Base-by-base conservation (phyloP, 2,113 vertebrate species). In the Lophotis ruficrista region DNA sequence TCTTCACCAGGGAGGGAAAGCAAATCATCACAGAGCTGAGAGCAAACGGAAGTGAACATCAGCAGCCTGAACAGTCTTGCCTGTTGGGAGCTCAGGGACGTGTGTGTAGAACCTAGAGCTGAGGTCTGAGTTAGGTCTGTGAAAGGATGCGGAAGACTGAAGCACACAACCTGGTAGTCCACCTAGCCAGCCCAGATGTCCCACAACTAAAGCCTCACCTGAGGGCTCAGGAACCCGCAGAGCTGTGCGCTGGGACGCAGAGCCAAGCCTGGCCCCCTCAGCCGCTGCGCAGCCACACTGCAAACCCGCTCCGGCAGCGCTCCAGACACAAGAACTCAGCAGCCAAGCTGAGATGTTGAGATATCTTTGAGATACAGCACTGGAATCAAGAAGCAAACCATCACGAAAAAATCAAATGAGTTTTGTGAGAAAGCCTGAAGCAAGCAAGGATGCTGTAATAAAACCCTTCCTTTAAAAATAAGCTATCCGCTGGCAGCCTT, bases 171-270 rank as follows among this genome's bases (percentile, higher is more conserved):
- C 14, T 20, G 22, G 17, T 0, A 78, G 58, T 28, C 60, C 47
- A 14, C 10, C 5, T 24, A 64, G 41, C 23, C 33, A 58, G 13
- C 23, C 51, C 8, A 31, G 6, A 31, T 5, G 2, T 35, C 37
- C 50, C 35, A 27, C 37, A 53, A 6, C 13, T 17, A 31, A 35
- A 64, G 9, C 17, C 43, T n/a, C 21, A 8, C 61, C 31, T 3
- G 18, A 41, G 23, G 27, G 37, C 9, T 48, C 12, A 3, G 27
- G 25, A 38, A 30, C 12, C 31, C 1, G 2, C 31, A 16, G 31
- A 71, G 37, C 22, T 0, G 1, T 11, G 13, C 30, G 15, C 2
- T 0, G 1, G n/a, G 38, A 71, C 2, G 5, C 19, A 56, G 62
- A 83, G 37, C 37, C 14, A 16, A 51, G 41, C 41, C 20, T 23